Conservation (phyloP, 2,888 invertebrate species). For the Pterostichus niger region DNA sequence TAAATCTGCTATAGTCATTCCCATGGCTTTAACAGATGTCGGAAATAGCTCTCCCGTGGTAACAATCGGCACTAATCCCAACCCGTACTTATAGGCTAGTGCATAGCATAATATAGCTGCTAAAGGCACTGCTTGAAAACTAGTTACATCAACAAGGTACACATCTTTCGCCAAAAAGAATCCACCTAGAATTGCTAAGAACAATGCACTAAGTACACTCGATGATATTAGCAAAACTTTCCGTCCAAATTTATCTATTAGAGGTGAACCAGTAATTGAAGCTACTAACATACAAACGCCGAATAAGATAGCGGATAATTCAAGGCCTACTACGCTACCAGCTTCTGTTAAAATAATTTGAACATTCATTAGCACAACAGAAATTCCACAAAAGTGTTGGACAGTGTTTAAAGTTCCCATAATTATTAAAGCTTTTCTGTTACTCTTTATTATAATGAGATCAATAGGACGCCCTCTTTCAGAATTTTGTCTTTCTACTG, state of each 20-base stretch:
- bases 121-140: constrained; percentile 74
- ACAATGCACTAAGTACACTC: constrained; percentile 73
- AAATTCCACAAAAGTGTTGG: constrained; percentile 75
- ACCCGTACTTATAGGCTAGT: constrained; percentile 73
- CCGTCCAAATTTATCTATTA: constrained; percentile 74
- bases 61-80: constrained; percentile 75
- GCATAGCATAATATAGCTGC: constrained; percentile 74
- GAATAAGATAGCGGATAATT: constrained; percentile 74
- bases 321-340: constrained; percentile 72
- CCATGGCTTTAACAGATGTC: constrained; percentile 75
- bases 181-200: constrained; percentile 72
- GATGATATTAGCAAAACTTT: constrained; percentile 73
- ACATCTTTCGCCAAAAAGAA: constrained; percentile 73
- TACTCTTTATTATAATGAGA: constrained; percentile 73
- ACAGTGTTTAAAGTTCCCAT: constrained; percentile 74
- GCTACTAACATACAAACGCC: constrained; percentile 74
- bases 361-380: constrained; percentile 76
- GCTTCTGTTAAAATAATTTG: constrained; percentile 74
- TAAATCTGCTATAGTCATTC: constrained; percentile 75
- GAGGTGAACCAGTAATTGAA: constrained; percentile 71
- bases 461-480: constrained; percentile 74
- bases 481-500: constrained; percentile 73
- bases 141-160: constrained; percentile 70
- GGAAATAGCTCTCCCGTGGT: constrained; percentile 76
- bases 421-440: constrained; percentile 74